Percentiles rank a stretch among this genome's conserved stretches.
Evolutionary conservation across 2,888 invertebrate species (phyloP).

Genomic region (Rugalucina vietnamica): DNA sequence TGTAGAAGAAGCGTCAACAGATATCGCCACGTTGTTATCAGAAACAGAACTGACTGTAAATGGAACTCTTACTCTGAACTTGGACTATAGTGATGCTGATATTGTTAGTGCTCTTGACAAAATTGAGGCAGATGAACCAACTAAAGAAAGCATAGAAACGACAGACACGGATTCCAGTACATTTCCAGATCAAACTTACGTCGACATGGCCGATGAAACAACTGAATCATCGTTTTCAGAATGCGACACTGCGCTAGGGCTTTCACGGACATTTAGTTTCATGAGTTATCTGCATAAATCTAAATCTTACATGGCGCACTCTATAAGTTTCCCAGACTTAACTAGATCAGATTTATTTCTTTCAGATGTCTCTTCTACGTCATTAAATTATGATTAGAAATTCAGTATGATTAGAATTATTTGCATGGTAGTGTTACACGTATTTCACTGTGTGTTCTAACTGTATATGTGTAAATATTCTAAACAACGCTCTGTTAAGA

Average conservation of each 20-base stretch:
- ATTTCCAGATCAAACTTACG: not conserved
- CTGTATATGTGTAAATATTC: too few species aligned
- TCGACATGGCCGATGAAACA: not conserved
- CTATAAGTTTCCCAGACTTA: not conserved
- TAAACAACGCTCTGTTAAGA: too few species aligned
- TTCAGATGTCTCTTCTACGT: not conserved
- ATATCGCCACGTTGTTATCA: not conserved
- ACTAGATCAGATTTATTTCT: not conserved
- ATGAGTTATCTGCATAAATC: not conserved
- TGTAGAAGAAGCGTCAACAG: not conserved
- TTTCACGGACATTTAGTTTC: not conserved
- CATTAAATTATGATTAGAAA: too few species aligned
- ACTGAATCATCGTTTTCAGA: not conserved
- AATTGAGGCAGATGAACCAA: not conserved
- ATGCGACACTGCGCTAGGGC: not conserved
- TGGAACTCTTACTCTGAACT: conserved; percentile 13
- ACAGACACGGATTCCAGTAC: not conserved
- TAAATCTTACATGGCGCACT: not conserved
- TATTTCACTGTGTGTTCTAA: too few species aligned
- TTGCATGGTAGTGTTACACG: too few species aligned
- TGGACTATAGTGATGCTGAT: conserved; percentile 44
- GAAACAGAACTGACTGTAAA: not conserved
- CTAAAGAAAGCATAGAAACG: not conserved
- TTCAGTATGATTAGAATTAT: too few species aligned
- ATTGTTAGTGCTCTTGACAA: conserved; percentile 37